Conservation (phyloP, 2,888 invertebrate species). For the Axea sp. region DNA sequence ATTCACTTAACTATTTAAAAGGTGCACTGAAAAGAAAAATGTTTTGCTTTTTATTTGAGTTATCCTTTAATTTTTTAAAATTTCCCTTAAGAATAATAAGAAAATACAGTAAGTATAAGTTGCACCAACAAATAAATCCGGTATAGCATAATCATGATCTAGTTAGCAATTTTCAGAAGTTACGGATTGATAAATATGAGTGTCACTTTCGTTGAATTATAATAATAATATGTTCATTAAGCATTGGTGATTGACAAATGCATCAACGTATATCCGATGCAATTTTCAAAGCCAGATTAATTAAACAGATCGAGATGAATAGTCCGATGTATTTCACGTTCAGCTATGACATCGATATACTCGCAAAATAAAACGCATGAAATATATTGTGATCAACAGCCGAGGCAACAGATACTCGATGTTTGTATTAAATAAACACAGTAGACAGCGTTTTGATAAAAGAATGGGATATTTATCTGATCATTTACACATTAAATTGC, state of each 20-base stretch:
- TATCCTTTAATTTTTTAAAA: neutral
- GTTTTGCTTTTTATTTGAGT: constrained; percentile 3
- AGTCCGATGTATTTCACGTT: constrained; percentile 49
- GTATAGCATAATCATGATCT: too few relatives aligned
- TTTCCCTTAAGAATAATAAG: too few relatives aligned
- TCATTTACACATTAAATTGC: too few relatives aligned
- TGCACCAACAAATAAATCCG: too few relatives aligned
- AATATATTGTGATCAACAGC: constrained; percentile 43
- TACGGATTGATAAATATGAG: constrained; percentile 22
- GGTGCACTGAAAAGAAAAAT: constrained; percentile 7
- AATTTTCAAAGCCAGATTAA: constrained; percentile 50
- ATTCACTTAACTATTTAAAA: constrained; percentile 41
- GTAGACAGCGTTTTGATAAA: too few relatives aligned
- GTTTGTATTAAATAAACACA: constrained; percentile 1
- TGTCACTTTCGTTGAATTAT: constrained; percentile 40
- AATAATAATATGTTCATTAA: constrained; percentile 53
- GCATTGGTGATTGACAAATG: constrained; percentile 57
- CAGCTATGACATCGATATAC: constrained; percentile 42
- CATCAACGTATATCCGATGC: constrained; percentile 30
- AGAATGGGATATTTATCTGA: too few relatives aligned
- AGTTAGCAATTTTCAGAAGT: constrained; percentile 15
- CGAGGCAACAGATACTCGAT: constrained; percentile 1
- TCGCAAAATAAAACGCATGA: constrained; percentile 44
- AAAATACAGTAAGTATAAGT: too few relatives aligned
- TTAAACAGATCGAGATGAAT: constrained; percentile 59